Evolutionary conservation across 2,888 invertebrate species (phyloP).

Genomic region (Drosophila colorata): DNA sequence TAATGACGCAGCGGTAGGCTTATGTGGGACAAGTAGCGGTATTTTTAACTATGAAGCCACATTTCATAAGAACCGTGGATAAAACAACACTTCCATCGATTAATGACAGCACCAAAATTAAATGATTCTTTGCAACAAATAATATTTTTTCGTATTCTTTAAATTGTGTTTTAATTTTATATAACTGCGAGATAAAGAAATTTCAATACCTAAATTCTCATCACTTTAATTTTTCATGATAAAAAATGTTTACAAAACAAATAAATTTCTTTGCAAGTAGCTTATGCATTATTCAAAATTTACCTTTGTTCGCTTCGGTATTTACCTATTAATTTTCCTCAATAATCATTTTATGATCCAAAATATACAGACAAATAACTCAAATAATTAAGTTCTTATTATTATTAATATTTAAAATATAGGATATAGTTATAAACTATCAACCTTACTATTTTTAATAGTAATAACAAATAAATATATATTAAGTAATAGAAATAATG

Average conservation of each 20-base stretch:
- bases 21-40: constrained; percentile 38
- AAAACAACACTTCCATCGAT: constrained; percentile 12
- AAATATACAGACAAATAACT: neutral
- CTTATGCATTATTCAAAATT: too few species aligned
- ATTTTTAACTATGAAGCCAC: neutral
- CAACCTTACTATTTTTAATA: too few species aligned
- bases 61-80: constrained; percentile 35
- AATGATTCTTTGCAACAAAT: neutral
- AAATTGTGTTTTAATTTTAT: neutral
- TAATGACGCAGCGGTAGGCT: constrained; percentile 73
- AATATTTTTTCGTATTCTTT: neutral
- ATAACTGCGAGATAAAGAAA: neutral
- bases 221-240: too few species aligned
- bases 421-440: too few species aligned
- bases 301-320: too few species aligned
- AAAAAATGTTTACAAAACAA: neutral
- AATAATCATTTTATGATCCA: neutral
- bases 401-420: too few species aligned
- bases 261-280: neutral
- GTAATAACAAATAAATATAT: too few species aligned
- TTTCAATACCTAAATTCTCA: too few species aligned
- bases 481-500: too few species aligned
- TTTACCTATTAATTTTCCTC: too few species aligned
- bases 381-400: neutral
- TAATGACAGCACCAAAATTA: constrained; percentile 3